Evolutionary conservation across 2,113 vertebrate species (phyloP), one percentile per base, ranked within the genome.

Genomic region (Semnornis frantzii): DNA sequence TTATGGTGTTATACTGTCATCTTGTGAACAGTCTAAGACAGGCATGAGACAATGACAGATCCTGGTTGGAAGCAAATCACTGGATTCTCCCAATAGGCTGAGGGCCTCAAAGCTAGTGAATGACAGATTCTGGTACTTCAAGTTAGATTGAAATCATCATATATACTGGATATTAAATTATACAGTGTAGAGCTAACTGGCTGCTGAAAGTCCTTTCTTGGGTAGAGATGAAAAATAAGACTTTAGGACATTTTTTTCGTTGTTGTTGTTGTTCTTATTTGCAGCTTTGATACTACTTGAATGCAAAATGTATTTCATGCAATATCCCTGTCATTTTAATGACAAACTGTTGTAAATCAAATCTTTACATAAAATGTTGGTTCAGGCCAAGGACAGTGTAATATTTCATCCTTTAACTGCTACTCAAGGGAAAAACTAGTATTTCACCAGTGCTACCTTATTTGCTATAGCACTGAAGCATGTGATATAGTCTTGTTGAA

Each of bases 1-100:
- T 93, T 75, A 54, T 42, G 59, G 87, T 87, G 54, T 75, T 90
- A 92, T 80, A 69, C 79, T 93, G 93, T 96, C 76, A 90, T 91
- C 93, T 91, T 87, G 87, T 91, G 94, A 97, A 79, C 70, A 52
- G 23, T 50, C 60, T 58, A 63, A 74, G 76, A 87, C 69, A 90
- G 73, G 65, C 30, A 0, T 81, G 80, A 91, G 76, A 73, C 76
- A 88, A 42, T 76, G 82, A 69, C 76, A 86, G 76, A 50, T n/a
- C 34, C 28, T 31, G 44, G 28, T 25, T 95, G 75, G 64, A 89
- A 93, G 31, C 3, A 74, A 93, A 77, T 87, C 79, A 85, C 21
- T 82, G 79, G 58, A 57, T 58, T 80, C 31, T 89, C 31, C 58
- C 57, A 18, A 31, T 37, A 80, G 33, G 12, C 0, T 58, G 55